Evolutionary conservation across 1,140 invertebrate species (phyloP).

Genomic region (Colletes gigas): DNA sequence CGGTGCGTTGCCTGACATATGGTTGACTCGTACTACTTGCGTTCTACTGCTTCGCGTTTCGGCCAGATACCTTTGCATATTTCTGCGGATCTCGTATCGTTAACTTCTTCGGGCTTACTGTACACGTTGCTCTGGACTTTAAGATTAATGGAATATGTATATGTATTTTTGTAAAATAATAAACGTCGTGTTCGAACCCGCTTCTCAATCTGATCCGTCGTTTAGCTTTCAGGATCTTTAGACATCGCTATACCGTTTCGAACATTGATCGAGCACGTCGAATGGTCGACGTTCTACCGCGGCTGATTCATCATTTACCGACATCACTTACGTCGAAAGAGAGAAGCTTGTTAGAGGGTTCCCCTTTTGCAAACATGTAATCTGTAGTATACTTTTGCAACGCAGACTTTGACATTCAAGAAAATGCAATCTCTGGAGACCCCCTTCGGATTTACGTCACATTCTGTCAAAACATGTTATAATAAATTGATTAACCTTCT

Average conservation of each 20-base stretch:
- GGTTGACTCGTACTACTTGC: not conserved
- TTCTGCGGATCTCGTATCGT: no score
- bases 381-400: not conserved
- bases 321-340: not conserved
- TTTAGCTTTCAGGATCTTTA: no score
- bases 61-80: no score
- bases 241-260: not conserved
- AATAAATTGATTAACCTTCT: no score
- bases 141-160: no score
- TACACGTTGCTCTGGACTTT: no score
- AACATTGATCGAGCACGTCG: not conserved
- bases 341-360: not conserved
- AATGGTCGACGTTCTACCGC: not conserved
- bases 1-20: not conserved
- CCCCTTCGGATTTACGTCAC: not conserved
- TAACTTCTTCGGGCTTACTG: no score
- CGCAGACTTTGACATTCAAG: not conserved
- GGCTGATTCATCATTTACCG: slow-evolving; percentile 21
- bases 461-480: not conserved
- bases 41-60: no score
- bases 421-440: not conserved
- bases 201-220: no score
- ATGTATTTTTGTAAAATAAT: no score
- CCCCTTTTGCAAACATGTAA: not conserved
- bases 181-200: no score